Conservation (phyloP, 2,888 invertebrate genomes). For the Spisula solida region DNA sequence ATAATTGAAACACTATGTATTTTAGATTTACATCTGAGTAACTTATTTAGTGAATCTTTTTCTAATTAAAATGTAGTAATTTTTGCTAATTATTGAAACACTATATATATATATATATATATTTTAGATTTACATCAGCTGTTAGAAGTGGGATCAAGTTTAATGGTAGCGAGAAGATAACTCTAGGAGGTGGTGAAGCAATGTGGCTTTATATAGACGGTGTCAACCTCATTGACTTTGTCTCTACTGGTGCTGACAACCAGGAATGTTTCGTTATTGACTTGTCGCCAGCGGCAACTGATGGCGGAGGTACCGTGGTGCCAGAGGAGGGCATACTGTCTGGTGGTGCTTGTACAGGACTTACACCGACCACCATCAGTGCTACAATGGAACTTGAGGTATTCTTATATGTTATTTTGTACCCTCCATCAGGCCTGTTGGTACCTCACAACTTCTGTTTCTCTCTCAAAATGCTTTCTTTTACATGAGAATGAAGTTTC, state of each 20-base stretch:
- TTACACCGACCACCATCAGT: constrained; percentile 43
- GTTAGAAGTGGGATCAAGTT: constrained; percentile 78
- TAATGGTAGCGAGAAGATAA: constrained; percentile 77
- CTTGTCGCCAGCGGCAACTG: constrained; percentile 61
- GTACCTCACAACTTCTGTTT: too few relatives aligned
- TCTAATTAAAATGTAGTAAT: too few relatives aligned
- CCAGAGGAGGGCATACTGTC: constrained; percentile 66
- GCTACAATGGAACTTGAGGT: constrained; percentile 64
- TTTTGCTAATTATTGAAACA: too few relatives aligned
- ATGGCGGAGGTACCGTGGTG: constrained; percentile 62
- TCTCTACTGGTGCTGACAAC: constrained; percentile 45
- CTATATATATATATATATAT: too few relatives aligned
- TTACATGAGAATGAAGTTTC: too few relatives aligned
- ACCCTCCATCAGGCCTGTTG: too few relatives aligned
- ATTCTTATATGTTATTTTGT: not conserved
- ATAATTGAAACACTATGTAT: too few relatives aligned
- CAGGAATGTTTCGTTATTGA: constrained; percentile 65
- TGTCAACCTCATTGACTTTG: constrained; percentile 75
- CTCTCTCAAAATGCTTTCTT: too few relatives aligned
- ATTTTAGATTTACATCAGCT: constrained; percentile 75
- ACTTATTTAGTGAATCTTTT: too few relatives aligned
- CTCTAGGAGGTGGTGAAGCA: constrained; percentile 81
- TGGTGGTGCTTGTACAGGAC: constrained; percentile 64
- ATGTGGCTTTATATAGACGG: constrained; percentile 82
- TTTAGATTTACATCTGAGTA: too few relatives aligned